Conservation (phyloP, 1,140 invertebrate genomes). For the Globodera rostochiensis region DNA sequence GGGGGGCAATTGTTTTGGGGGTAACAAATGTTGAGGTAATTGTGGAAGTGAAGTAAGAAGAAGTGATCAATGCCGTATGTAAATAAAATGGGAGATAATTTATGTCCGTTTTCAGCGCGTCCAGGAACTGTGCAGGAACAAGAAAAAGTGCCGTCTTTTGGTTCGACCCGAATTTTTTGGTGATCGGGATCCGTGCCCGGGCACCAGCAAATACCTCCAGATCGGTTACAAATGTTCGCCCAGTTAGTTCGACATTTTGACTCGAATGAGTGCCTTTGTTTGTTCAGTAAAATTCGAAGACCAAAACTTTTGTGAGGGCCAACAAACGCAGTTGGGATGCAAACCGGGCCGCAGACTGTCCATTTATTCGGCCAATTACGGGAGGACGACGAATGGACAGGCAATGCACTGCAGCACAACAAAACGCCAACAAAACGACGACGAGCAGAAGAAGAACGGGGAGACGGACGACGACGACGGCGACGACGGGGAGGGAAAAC, state of each 20-base stretch:
- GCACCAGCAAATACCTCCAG: conserved; percentile 52
- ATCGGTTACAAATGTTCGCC: conserved; percentile 59
- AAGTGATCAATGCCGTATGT: neutral
- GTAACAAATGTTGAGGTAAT: neutral
- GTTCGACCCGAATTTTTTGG: conserved; percentile 49
- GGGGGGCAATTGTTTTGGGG: neutral
- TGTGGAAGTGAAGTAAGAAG: neutral
- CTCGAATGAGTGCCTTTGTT: neutral
- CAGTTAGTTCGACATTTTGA: conserved; percentile 29
- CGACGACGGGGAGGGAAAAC: neutral
- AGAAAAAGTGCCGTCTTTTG: conserved; percentile 51
- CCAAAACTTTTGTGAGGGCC: conserved; percentile 57
- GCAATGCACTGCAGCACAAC: conserved; percentile 38
- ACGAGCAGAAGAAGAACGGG: neutral
- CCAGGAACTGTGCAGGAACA: conserved; percentile 50
- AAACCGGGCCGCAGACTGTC: conserved; percentile 46
- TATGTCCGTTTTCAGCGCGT: conserved; percentile 44
- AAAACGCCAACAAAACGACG: conserved; percentile 2
- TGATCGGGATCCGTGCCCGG: conserved; percentile 54
- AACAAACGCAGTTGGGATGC: conserved; percentile 46
- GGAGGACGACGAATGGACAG: conserved; percentile 50
- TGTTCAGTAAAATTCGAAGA: conserved; percentile 58
- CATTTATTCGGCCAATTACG: conserved; percentile 58
- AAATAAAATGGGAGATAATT: neutral
- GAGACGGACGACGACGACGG: neutral